phyloP scores from a whole-genome alignment of 2,888 invertebrate genomes.

The Ferrisia virgata region DNA sequence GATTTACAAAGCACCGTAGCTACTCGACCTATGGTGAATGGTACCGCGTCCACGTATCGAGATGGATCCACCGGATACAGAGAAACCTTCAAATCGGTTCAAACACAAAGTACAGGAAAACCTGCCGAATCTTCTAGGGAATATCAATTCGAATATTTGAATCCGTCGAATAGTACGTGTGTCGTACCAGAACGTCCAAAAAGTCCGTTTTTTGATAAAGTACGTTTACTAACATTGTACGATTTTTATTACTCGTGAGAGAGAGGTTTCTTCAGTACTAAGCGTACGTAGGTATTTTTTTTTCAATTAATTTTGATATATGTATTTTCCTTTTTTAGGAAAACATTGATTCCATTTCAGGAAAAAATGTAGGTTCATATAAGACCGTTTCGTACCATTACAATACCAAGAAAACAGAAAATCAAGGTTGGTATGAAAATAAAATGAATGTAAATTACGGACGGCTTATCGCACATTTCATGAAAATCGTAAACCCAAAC shows the following conservation, averaged over 20 bases:
- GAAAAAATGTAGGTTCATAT: conserved; percentile 48
- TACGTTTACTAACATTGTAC: too few species aligned
- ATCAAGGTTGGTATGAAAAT: background rate
- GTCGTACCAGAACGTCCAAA: conserved; percentile 50
- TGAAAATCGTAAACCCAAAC: too few species aligned
- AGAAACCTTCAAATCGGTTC: conserved; percentile 51
- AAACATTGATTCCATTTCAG: conserved; percentile 35
- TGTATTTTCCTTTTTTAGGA: conserved; percentile 39
- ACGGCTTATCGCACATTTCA: too few species aligned
- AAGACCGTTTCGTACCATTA: conserved; percentile 50
- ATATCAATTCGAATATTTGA: conserved; percentile 52
- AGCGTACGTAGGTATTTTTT: background rate
- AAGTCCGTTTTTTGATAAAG: conserved; percentile 42
- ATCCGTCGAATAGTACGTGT: conserved; percentile 52
- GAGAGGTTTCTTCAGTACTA: too few species aligned
- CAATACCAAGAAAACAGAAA: conserved; percentile 47
- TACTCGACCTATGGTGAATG: conserved; percentile 48
- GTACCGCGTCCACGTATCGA: conserved; percentile 29
- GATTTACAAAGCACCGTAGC: conserved; percentile 52
- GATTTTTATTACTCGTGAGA: too few species aligned
- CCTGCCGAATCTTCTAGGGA: conserved; percentile 49
- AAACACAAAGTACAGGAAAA: conserved; percentile 49
- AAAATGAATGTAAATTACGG: background rate
- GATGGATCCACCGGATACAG: conserved; percentile 50
- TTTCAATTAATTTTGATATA: background rate